phyloP scores from a whole-genome alignment of 1,140 invertebrate genomes.

The Rhagoletis pomonella region DNA sequence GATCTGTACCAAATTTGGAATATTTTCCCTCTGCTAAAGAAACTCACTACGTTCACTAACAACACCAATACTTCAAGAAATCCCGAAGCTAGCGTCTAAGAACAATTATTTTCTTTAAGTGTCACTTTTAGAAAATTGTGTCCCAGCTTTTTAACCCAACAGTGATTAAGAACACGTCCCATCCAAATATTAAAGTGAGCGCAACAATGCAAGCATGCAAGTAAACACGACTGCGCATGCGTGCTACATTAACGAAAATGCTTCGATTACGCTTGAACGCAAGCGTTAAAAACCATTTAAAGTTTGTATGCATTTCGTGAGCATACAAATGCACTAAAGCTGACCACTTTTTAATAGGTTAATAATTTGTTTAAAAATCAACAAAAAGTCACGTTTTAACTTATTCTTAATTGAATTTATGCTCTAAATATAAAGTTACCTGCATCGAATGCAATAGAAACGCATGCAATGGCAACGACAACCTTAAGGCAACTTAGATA shows the following conservation, averaged over 20 bases:
- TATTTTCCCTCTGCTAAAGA: too few species aligned
- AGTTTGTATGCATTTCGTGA: not conserved
- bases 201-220: not conserved
- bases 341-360: not conserved
- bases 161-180: too few species aligned
- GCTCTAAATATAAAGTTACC: not conserved
- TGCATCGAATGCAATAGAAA: not conserved
- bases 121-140: too few species aligned
- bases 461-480: not conserved
- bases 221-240: not conserved
- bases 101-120: too few species aligned
- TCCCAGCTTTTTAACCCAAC: too few species aligned
- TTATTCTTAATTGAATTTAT: not conserved
- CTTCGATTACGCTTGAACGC: constrained; percentile 9
- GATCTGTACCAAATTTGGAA: too few species aligned
- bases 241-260: constrained; percentile 5
- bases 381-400: constrained; percentile 9
- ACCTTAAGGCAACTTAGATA: not conserved
- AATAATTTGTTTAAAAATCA: not conserved
- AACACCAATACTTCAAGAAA: too few species aligned
- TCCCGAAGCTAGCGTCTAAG: too few species aligned
- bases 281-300: not conserved
- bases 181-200: not conserved
- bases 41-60: too few species aligned
- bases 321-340: not conserved